Evolutionary conservation across 2,888 invertebrate species (phyloP).

Genomic region (Podabrus alpinus): DNA sequence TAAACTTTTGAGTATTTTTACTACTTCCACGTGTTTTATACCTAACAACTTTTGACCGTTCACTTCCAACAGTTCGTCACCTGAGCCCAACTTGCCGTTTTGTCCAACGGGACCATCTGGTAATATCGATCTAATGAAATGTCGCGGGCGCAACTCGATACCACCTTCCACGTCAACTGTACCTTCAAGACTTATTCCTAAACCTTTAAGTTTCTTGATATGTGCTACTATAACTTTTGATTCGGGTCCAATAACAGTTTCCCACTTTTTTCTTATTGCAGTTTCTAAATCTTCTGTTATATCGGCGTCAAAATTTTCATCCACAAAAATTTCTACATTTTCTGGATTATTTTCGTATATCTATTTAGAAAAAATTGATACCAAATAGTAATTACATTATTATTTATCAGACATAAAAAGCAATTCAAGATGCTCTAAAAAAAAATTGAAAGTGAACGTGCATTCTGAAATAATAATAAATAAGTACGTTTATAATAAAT

Average conservation of each 20-base stretch:
- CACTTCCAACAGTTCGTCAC: slow-evolving; percentile 95
- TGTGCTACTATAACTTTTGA: slow-evolving; percentile 89
- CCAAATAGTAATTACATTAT: background rate
- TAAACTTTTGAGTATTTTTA: slow-evolving; percentile 90
- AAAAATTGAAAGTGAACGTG: background rate
- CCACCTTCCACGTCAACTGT: slow-evolving; percentile 98
- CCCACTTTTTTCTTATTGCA: slow-evolving; percentile 79
- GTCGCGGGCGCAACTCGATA: slow-evolving; percentile 95
- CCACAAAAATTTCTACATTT: slow-evolving; percentile 53
- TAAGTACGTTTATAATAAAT: background rate
- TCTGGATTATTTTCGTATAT: slow-evolving; percentile 54
- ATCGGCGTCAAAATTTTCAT: slow-evolving; percentile 55
- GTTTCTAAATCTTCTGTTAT: slow-evolving; percentile 58
- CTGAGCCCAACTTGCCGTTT: slow-evolving; percentile 87
- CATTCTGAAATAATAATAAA: background rate
- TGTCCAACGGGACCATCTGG: slow-evolving; percentile 96
- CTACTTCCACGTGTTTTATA: slow-evolving; percentile 94
- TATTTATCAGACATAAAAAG: background rate
- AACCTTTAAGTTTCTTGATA: slow-evolving; percentile 87
- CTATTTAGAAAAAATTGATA: slow-evolving; percentile 28
- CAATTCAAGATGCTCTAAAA: background rate
- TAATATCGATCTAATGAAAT: slow-evolving; percentile 94
- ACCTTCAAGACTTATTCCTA: slow-evolving; percentile 97
- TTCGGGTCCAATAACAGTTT: slow-evolving; percentile 77
- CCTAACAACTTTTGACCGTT: slow-evolving; percentile 92